Percentiles rank a stretch among this genome's conserved stretches.
These are phyloP conservation scores for Jaculus jaculus DNA, from an alignment of 2,113 vertebrate genomes.

Conservation along the genomic window DNA sequence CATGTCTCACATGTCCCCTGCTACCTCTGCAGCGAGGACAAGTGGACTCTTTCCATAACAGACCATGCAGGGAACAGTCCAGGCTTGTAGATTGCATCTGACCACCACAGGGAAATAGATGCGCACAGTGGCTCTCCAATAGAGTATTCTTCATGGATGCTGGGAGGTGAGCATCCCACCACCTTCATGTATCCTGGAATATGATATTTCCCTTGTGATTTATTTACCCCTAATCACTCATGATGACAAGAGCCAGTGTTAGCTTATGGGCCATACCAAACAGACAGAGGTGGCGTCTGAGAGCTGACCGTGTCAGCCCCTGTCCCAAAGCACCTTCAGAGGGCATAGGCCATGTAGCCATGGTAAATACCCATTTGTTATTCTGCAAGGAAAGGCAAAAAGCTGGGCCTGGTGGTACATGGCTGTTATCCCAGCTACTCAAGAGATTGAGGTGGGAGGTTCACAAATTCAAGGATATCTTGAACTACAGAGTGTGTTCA, in stretches of 20 bases:
- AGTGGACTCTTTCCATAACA: not conserved
- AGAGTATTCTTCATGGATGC: not conserved
- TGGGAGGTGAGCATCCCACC: not conserved
- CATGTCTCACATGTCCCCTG: not conserved
- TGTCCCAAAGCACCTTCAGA: accelerated
- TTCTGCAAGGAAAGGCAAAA: no score
- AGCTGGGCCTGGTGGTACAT: not conserved
- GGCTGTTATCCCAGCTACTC: not conserved
- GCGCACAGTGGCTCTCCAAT: not conserved
- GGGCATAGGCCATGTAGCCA: no score
- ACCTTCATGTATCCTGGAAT: not conserved
- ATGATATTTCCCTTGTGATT: not conserved
- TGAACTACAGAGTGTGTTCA: not conserved
- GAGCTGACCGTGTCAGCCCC: accelerated
- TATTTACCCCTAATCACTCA: not conserved
- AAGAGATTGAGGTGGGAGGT: not conserved
- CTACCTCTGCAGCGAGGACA: not conserved
- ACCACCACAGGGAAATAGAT: not conserved
- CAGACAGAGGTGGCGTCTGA: no score
- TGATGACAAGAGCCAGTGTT: not conserved
- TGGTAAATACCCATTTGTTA: accelerated
- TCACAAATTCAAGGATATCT: not conserved
- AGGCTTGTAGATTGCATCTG: not conserved
- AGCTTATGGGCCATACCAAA: not conserved
- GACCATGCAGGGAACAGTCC: not conserved